Evolutionary conservation across 2,888 invertebrate species (phyloP).

Genomic region (Psococerastis gibbosa): DNA sequence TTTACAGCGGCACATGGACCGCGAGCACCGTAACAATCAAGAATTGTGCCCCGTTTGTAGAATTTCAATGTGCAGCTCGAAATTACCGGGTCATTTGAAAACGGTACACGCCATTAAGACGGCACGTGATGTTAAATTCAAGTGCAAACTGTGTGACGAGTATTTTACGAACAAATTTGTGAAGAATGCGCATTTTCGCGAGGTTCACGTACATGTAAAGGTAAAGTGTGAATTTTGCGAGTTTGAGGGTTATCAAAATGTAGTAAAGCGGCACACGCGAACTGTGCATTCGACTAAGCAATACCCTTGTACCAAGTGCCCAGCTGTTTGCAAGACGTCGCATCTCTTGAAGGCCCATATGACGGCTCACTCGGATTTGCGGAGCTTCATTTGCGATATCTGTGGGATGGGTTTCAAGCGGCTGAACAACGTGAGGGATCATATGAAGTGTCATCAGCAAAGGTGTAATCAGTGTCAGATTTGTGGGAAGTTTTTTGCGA

Average conservation of each 20-base stretch:
- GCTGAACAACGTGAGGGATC: constrained; percentile 7
- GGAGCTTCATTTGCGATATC: constrained; percentile 5
- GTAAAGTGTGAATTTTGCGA: constrained; percentile 6
- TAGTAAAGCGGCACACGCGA: neutral
- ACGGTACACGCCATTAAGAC: neutral
- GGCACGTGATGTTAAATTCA: neutral
- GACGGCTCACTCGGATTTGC: constrained; percentile 7
- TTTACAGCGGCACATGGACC: neutral
- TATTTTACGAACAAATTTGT: constrained; percentile 4
- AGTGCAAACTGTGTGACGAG: constrained; percentile 6
- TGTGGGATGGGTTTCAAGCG: constrained; percentile 8
- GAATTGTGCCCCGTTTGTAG: constrained; percentile 1
- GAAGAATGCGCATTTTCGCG: neutral
- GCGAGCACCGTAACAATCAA: neutral
- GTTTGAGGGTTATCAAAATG: neutral
- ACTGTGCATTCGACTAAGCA: neutral
- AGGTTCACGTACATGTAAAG: constrained; percentile 2
- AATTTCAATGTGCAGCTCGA: neutral
- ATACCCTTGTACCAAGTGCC: constrained; percentile 1
- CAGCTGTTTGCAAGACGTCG: neutral
- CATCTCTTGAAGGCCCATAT: constrained; percentile 2
- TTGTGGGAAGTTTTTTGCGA: constrained; percentile 7
- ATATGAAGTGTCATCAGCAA: constrained; percentile 5
- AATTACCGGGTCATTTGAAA: neutral
- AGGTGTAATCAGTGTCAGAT: constrained; percentile 5